Evolutionary conservation across 2,888 invertebrate species (phyloP).

Genomic region (Blastobasis adustella): DNA sequence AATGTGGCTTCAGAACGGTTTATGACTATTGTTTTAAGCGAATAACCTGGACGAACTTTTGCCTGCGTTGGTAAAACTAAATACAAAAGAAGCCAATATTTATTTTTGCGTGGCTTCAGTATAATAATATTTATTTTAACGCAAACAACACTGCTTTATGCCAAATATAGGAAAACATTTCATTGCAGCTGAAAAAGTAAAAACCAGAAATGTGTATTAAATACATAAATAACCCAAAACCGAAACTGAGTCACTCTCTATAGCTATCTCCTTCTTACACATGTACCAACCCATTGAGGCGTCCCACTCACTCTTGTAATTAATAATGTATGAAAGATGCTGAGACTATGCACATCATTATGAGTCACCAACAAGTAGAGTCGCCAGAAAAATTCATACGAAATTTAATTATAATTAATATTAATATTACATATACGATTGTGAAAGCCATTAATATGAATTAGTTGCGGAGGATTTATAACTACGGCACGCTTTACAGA

Average conservation of each 20-base stretch:
- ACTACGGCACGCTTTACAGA: slow-evolving; percentile 24
- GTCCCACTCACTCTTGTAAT: slow-evolving; percentile 46
- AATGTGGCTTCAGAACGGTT: too few species aligned
- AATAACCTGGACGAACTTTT: too few species aligned
- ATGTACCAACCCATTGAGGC: neutral
- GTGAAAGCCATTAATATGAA: slow-evolving; percentile 38
- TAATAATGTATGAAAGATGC: slow-evolving; percentile 63
- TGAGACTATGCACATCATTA: slow-evolving; percentile 54
- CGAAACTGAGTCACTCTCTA: slow-evolving; percentile 33
- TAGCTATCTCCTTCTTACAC: slow-evolving; percentile 20
- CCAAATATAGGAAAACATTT: too few species aligned
- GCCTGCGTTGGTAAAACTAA: too few species aligned
- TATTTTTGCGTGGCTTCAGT: too few species aligned
- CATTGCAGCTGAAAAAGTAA: too few species aligned
- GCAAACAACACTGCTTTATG: too few species aligned
- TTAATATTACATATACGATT: too few species aligned
- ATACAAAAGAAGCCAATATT: too few species aligned
- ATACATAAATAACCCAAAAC: slow-evolving; percentile 12
- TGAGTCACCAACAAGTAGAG: slow-evolving; percentile 46
- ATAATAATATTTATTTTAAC: too few species aligned
- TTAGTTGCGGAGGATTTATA: slow-evolving; percentile 32
- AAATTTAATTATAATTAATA: slow-evolving; percentile 28
- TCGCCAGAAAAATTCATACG: slow-evolving; percentile 34
- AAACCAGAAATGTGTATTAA: neutral
- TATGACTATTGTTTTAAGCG: too few species aligned